Percentiles rank a stretch among this genome's conserved stretches.
These are phyloP conservation scores for Anastrepha obliqua DNA, from an alignment of 1,140 invertebrate species.

Conservation along the genomic window DNA sequence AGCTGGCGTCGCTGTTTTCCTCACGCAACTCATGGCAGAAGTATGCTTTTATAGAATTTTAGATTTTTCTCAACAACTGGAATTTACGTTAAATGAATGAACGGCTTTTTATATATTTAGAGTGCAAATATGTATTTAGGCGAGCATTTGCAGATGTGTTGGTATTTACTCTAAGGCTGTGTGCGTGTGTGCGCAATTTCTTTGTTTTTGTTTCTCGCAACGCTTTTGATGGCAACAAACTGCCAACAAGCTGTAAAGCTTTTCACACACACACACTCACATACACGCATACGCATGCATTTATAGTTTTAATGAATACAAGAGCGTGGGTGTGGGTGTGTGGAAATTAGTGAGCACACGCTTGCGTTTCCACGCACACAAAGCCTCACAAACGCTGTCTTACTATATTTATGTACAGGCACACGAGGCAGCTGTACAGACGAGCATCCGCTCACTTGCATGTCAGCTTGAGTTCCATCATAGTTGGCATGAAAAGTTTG, in stretches of 20 bases:
- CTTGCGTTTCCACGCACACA: neutral
- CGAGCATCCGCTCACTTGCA: neutral
- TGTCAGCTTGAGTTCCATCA: constrained; percentile 30
- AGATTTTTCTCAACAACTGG: neutral
- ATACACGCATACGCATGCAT: too few species aligned
- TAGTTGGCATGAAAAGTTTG: constrained; percentile 42
- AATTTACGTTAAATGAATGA: constrained; percentile 42
- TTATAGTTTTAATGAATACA: neutral
- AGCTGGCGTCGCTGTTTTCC: neutral
- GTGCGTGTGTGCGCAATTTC: neutral
- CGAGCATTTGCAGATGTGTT: neutral
- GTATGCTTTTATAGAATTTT: constrained; percentile 24
- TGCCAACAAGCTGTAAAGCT: neutral
- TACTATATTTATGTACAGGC: neutral
- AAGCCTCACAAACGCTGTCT: too few species aligned
- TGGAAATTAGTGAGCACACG: neutral
- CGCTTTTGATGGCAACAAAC: neutral
- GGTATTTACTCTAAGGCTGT: neutral
- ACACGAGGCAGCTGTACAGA: neutral
- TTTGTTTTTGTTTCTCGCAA: constrained; percentile 23
- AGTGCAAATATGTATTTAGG: neutral
- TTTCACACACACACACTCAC: neutral
- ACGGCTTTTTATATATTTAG: neutral
- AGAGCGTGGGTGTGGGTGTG: neutral
- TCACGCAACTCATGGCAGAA: neutral